A percentile compares a stretch with the other conserved stretches of the same genome.
phyloP scores from a whole-genome alignment of 2,888 invertebrate species.

The Octodonta nipae region DNA sequence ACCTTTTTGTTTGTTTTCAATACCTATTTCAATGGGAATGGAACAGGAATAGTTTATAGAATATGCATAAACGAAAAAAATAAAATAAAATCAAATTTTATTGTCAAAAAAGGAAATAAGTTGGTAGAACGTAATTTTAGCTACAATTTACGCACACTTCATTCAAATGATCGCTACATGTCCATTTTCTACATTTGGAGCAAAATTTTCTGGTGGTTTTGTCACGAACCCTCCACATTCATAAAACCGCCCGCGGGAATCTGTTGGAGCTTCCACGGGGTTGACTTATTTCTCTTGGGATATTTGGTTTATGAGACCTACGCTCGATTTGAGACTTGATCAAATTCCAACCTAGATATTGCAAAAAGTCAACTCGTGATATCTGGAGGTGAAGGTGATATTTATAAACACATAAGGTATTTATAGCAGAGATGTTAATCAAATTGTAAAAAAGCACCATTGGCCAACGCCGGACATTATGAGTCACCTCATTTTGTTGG shows the following conservation, averaged over 20 bases:
- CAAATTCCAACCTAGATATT: background rate
- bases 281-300: no score
- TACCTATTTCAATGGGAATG: background rate
- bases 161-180: background rate
- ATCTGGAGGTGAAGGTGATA: background rate
- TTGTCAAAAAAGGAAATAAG: constrained; percentile 1
- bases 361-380: background rate
- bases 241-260: no score
- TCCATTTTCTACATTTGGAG: background rate
- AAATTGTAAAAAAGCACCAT: background rate
- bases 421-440: background rate
- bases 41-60: background rate
- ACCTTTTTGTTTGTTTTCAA: background rate
- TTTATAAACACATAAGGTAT: background rate
- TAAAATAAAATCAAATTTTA: background rate
- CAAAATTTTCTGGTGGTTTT: background rate
- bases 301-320: no score
- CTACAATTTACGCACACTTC: background rate
- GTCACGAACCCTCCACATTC: background rate
- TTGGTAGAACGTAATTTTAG: background rate
- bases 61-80: background rate
- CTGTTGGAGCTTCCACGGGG: no score
- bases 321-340: no score
- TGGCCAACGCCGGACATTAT: background rate
- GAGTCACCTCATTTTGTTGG: background rate